Conservation (phyloP, 2,797 vertebrate species). For the Holocentrus rufus region DNA sequence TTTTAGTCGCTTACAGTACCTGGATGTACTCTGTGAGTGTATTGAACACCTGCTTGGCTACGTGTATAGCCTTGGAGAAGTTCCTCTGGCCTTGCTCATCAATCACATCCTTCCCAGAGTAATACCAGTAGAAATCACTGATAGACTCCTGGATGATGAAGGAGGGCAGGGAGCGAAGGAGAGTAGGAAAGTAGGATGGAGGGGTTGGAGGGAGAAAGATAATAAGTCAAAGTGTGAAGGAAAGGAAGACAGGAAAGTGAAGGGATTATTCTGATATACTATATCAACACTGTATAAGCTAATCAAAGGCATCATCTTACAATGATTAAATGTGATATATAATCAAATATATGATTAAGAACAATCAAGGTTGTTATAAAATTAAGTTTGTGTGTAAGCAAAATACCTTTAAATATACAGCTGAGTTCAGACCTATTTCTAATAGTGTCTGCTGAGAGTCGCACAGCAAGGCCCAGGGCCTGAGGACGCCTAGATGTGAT, state of each 20-base stretch:
- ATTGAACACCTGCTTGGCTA: conserved; percentile 97
- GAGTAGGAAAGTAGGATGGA: neutral
- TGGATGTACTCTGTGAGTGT: conserved; percentile 97
- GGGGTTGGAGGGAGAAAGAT: neutral
- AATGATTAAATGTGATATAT: no score
- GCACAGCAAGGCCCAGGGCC: no score
- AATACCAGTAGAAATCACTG: conserved; percentile 98
- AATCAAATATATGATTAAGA: no score
- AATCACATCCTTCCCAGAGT: conserved; percentile 96
- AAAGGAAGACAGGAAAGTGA: neutral
- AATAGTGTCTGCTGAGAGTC: no score
- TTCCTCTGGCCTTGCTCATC: conserved; percentile 96
- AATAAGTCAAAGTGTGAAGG: neutral
- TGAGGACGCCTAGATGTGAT: no score
- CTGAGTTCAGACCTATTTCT: no score
- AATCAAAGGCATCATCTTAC: no score
- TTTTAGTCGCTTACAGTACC: conserved; percentile 75
- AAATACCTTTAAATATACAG: no score
- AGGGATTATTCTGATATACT: no score
- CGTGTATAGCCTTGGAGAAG: conserved; percentile 97
- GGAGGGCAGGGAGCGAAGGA: neutral
- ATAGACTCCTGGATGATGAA: conserved; percentile 88
- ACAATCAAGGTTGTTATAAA: no score
- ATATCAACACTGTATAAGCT: no score
- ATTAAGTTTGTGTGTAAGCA: no score